A percentile compares a stretch with the other conserved stretches of the same genome.
These are phyloP conservation scores for Criorhina ranunculi DNA, from an alignment of 2,888 invertebrate genomes.

Conservation along the genomic window DNA sequence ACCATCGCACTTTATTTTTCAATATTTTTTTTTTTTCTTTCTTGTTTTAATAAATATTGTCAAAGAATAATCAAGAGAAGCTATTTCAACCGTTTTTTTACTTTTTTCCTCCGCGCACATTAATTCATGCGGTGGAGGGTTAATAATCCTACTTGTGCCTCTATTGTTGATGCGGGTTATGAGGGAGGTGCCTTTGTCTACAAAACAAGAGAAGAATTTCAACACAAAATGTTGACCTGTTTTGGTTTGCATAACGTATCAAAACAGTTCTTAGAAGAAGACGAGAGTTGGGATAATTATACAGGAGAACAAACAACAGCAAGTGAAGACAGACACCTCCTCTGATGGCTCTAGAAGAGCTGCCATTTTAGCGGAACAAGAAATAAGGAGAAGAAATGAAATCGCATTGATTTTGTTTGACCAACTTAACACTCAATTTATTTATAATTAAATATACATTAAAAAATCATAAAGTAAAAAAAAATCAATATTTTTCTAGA, in stretches of 20 bases:
- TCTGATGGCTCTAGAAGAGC: constrained; percentile 14
- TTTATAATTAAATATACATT: constrained; percentile 13
- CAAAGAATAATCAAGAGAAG: too few relatives aligned
- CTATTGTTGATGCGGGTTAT: background rate
- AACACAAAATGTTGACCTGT: constrained; percentile 6
- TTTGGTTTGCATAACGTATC: background rate
- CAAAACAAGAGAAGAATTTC: constrained; percentile 1
- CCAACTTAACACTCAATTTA: constrained; percentile 2
- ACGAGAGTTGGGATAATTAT: background rate
- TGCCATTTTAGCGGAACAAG: background rate
- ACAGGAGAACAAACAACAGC: constrained; percentile 3
- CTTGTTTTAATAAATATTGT: too few relatives aligned
- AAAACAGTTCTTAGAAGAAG: constrained; percentile 10
- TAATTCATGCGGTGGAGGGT: too few relatives aligned
- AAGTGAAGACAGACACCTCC: constrained; percentile 2
- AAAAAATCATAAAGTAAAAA: constrained; percentile 1
- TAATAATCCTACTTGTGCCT: too few relatives aligned
- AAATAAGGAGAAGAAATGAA: constrained; percentile 4
- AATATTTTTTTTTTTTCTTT: too few relatives aligned
- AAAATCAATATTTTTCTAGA: constrained; percentile 1
- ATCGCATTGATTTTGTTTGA: constrained; percentile 6
- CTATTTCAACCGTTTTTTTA: too few relatives aligned
- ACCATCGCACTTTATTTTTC: too few relatives aligned
- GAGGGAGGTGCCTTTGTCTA: constrained; percentile 5
- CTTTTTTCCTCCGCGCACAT: too few relatives aligned